Evolutionary conservation across 2,888 invertebrate species (phyloP), one percentile per base, ranked within the genome.

Genomic region (Epistrophella euchroma): DNA sequence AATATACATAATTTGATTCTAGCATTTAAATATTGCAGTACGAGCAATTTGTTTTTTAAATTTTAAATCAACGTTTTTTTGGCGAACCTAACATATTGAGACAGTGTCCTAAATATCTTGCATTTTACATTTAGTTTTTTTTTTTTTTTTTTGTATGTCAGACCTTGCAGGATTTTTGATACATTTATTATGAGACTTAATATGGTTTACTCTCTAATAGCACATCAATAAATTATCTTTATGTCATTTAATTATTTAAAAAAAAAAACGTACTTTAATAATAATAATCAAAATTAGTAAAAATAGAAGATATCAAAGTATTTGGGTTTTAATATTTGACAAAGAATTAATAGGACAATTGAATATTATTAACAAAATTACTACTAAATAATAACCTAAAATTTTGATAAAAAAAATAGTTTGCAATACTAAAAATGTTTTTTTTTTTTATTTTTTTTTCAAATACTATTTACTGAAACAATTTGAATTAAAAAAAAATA

Each of bases 101-200:
- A 85, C 85, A 85, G 85, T 85, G 85, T 85, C 85, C 85, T 85
- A 85, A 85, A 85, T 85, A 85, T 85, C 85, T 85, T 85, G 72
- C 72, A 62, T 79, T 83, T 64, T 83, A 52, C 37, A 72, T 56
- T 17, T 19, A 52, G 62, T 62, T 52, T 56, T 56, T 19, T 13
- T 40, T 37, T 1, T 45, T 25, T 47, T 19, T 28, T 0, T 32
- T 32, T 13, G 19, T 56, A 55, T 32, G 56, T 56, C 35, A 56
- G 56, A 56, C 56, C 32, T 56, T 56, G 56, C 32, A 56, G 37
- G 19, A 60, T 37, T 4, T 35, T 58, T 17, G 58, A 58, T 22
- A 60, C 60, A 60, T 40, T 40, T 37, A 40, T 19, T 15, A 19
- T 11, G 7, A n/a, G 60, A 40, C 19, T 60, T 40, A 6, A 17